Conservation (phyloP, 1,140 invertebrate genomes). For the Marisa cornuarietis region DNA sequence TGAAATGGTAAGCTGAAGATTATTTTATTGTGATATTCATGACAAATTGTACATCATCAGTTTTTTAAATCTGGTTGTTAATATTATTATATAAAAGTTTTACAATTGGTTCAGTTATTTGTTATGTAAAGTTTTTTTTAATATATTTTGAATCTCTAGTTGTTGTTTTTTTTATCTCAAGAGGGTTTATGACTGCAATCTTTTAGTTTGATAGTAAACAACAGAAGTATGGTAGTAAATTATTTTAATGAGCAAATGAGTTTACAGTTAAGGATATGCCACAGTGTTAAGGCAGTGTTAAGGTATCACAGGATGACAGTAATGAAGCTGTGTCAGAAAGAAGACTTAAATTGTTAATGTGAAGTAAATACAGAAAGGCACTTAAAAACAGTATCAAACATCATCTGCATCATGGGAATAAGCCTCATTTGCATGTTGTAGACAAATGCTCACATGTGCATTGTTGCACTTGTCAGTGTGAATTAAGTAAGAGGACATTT, state of each 20-base stretch:
- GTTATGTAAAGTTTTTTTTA: background rate
- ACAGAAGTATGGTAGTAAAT: too few relatives aligned
- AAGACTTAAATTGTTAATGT: background rate
- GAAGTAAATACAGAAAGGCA: background rate
- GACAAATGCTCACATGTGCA: too few relatives aligned
- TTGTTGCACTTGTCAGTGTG: too few relatives aligned
- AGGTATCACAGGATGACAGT: background rate
- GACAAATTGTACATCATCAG: background rate
- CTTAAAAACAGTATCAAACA: too few relatives aligned
- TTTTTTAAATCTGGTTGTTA: background rate
- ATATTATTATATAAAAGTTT: too few relatives aligned
- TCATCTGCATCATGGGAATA: too few relatives aligned
- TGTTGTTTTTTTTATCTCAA: background rate
- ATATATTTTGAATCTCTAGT: background rate
- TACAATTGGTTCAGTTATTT: background rate
- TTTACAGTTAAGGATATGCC: too few relatives aligned
- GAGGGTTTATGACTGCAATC: too few relatives aligned
- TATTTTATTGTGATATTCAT: background rate
- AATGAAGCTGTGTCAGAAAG: background rate
- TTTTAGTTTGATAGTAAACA: too few relatives aligned
- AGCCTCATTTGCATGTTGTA: too few relatives aligned
- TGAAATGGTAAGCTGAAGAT: slow-evolving; percentile 33
- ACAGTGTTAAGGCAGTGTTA: background rate
- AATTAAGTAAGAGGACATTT: too few relatives aligned
- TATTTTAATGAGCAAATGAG: too few relatives aligned